Evolutionary conservation across 2,113 vertebrate genomes (phyloP), one percentile per base, ranked within the genome.

Genomic region (Thomomys bottae): DNA sequence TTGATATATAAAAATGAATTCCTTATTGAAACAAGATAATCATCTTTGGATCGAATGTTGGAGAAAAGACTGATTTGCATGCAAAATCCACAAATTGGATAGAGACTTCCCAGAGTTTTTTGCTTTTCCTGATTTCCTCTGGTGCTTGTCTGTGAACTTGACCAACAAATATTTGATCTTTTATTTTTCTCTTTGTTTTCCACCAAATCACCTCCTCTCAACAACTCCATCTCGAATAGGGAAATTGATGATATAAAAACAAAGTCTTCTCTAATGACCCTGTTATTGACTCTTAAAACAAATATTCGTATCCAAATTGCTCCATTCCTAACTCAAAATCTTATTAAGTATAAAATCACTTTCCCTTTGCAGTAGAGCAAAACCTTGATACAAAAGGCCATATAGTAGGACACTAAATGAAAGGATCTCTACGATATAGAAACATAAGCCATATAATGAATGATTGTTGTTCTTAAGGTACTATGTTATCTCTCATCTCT

Each of bases 141-240:
- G 38, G 23, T 57, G 20, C 21, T 78, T 77, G 5, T 80, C 2
- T 15, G 89, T 96, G n/a, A 82, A 70, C 54, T 77, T 93, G 40
- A 18, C 17, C 12, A 20, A 1, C 17, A 67, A 81, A 57, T 77
- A 34, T 68, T 5, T 38, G 40, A 73, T 8, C 24, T 72, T 89
- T 84, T 49, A 91, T 85, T 75, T 85, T 12, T 71, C 76, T 86
- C 77, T 84, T 77, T 87, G 28, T 86, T 83, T 63, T 88, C 14
- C 17, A 87, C 7, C n/a, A 75, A 61, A 72, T 83, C 30, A 38
- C 12, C 71, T 86, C n/a, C 63, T 32, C 66, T 90, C 49, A 77
- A 87, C 63, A 10, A 28, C 73, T 90, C 4, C 1, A 45, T 84
- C 17, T 87, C 83, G n/a, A 93, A 12, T 73, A 71, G n/a, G 17